These are phyloP conservation scores for Auanema sp. DNA, from an alignment of 2,888 invertebrate species.

Conservation along the genomic window DNA sequence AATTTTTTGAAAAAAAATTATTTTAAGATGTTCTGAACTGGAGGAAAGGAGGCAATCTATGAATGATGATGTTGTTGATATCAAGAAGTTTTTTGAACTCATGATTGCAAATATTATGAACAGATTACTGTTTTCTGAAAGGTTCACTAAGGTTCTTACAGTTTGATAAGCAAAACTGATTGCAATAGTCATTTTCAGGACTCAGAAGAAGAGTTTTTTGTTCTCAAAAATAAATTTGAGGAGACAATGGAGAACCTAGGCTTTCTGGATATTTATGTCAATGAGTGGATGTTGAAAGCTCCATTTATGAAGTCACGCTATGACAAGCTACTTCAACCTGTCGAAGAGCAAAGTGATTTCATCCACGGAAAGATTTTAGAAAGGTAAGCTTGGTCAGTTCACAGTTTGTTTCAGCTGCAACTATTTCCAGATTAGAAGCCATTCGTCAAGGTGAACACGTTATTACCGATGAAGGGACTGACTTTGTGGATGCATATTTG, in stretches of 20 bases:
- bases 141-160: slow-evolving; percentile 26
- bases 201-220: slow-evolving; percentile 22
- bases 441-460: slow-evolving; percentile 27
- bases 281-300: neutral
- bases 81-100: slow-evolving; percentile 20
- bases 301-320: slow-evolving; percentile 2
- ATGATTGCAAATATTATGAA: slow-evolving; percentile 41
- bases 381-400: slow-evolving; percentile 14
- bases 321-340: neutral
- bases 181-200: neutral
- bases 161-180: too few species aligned
- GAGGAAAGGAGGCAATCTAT: too few species aligned
- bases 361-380: slow-evolving; percentile 6
- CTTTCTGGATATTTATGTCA: slow-evolving; percentile 21
- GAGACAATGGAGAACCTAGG: slow-evolving; percentile 16
- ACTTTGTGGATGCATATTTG: slow-evolving; percentile 37
- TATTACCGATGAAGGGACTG: slow-evolving; percentile 25
- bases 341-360: neutral
- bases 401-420: too few species aligned
- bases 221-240: slow-evolving; percentile 26
- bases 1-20: too few species aligned
- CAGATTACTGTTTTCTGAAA: slow-evolving; percentile 27
- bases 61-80: too few species aligned
- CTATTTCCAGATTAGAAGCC: slow-evolving; percentile 13
- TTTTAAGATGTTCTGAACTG: too few species aligned